Evolutionary conservation across 2,113 vertebrate genomes (phyloP).

Genomic region (Apteryx owenii): DNA sequence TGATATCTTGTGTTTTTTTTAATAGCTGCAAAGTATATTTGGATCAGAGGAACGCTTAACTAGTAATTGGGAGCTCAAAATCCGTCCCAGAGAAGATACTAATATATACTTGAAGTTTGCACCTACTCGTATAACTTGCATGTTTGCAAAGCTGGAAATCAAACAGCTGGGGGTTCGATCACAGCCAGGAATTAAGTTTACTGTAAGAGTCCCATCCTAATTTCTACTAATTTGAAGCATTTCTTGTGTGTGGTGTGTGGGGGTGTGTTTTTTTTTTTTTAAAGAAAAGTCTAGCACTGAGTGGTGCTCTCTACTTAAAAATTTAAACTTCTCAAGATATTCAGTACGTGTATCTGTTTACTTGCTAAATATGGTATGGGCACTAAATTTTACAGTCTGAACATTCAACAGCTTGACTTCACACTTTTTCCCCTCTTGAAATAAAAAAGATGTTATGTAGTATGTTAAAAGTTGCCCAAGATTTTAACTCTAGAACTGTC

Average conservation of each 20-base stretch:
- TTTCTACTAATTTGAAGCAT: background rate
- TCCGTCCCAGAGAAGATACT: conserved; percentile 89
- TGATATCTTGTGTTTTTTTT: background rate
- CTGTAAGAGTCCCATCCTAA: conserved; percentile 77
- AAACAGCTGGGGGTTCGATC: conserved; percentile 88
- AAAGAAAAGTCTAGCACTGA: background rate
- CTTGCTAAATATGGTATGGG: background rate
- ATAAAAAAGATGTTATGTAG: background rate
- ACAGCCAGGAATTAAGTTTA: conserved; percentile 93
- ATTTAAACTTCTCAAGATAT: background rate
- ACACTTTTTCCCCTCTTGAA: background rate
- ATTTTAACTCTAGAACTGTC: background rate
- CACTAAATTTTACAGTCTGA: background rate
- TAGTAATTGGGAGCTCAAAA: conserved; percentile 87
- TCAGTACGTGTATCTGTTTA: background rate
- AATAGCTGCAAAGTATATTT: conserved; percentile 91
- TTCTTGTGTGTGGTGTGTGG: background rate
- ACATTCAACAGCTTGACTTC: background rate
- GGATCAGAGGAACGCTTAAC: conserved; percentile 88
- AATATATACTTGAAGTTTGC: conserved; percentile 88
- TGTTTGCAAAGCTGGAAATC: conserved; percentile 96
- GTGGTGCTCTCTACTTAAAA: background rate
- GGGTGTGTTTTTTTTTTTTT: background rate
- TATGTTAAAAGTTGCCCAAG: background rate
- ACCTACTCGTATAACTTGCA: conserved; percentile 91